Base-by-base conservation (phyloP, 2,113 vertebrate genomes). In the Mustela lutreola region DNA sequence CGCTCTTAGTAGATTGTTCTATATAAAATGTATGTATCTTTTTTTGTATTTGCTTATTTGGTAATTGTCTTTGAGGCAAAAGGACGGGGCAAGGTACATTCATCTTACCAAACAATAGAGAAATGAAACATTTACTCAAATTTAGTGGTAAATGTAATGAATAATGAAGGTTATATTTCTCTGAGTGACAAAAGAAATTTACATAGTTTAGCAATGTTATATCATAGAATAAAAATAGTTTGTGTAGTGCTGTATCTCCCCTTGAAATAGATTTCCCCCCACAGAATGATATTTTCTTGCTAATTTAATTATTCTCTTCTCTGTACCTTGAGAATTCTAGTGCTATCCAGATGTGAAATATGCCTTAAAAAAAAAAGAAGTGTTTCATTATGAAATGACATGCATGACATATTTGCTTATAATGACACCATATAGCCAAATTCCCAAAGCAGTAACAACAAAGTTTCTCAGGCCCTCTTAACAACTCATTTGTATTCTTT, bases 311-410 rank as follows among this genome's bases (percentile, higher is more conserved):
- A 96, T 53, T 45, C 45, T 62, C 2, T 71, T 96, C 76, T 91
- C 24, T 95, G 31, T 91, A 78, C 33, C 70, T 63, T 62, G 73
- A 89, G 48, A 89, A 15, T 73, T 89, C 26, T 62, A n/a, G 62
- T 70, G 24, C 53, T 96, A 62, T 92, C 58, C 88, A 91, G n/a
- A 81, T 93, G 28, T 79, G 45, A 95, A 36, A 53, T 4, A 16
- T 81, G 22, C 21, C 53, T 95, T 95, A 56, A 83, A 88, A 86
- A 88, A 86, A 86, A 81, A 36, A 87, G 71, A 75, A 78, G 28
- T 79, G 65, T 96, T 98, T 94, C 58, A n/a, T 94, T 93, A 53
- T 86, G 70, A 71, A 98, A 91, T 65, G 39, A 78, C 33, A 48
- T 0, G 15, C 2, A 24, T 18, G 28, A 58, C 21, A 24, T 79